Conservation (phyloP, 2,888 invertebrate genomes). For the Eilema caniola region DNA sequence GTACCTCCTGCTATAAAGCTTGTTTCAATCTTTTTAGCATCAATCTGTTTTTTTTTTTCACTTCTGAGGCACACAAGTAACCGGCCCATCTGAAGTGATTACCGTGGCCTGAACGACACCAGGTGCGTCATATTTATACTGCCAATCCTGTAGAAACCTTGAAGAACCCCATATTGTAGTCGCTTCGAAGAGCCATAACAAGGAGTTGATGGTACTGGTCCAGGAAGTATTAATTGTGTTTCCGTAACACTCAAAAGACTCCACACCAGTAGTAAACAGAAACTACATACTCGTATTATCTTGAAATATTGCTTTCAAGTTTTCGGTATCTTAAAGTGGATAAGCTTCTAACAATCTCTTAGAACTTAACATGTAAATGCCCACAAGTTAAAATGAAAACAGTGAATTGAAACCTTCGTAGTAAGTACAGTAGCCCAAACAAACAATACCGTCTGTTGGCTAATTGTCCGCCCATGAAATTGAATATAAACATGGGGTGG, state of each 20-base stretch:
- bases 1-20: too few relatives aligned
- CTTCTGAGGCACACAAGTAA: too few relatives aligned
- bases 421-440: slow-evolving; percentile 38
- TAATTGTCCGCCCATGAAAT: slow-evolving; percentile 67
- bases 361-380: neutral
- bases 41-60: too few relatives aligned
- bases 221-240: neutral
- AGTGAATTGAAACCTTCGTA: slow-evolving; percentile 5
- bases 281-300: neutral
- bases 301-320: neutral
- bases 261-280: neutral
- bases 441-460: slow-evolving; percentile 60
- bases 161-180: too few relatives aligned
- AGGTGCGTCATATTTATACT: too few relatives aligned
- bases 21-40: too few relatives aligned
- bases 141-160: too few relatives aligned
- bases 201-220: too few relatives aligned
- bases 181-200: too few relatives aligned
- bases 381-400: neutral
- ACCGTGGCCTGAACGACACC: too few relatives aligned
- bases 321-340: neutral
- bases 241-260: neutral
- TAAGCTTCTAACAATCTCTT: neutral
- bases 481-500: slow-evolving; percentile 54
- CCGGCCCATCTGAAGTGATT: too few relatives aligned